phyloP scores from a whole-genome alignment of 2,113 vertebrate genomes.

The Perognathus longimembris region DNA sequence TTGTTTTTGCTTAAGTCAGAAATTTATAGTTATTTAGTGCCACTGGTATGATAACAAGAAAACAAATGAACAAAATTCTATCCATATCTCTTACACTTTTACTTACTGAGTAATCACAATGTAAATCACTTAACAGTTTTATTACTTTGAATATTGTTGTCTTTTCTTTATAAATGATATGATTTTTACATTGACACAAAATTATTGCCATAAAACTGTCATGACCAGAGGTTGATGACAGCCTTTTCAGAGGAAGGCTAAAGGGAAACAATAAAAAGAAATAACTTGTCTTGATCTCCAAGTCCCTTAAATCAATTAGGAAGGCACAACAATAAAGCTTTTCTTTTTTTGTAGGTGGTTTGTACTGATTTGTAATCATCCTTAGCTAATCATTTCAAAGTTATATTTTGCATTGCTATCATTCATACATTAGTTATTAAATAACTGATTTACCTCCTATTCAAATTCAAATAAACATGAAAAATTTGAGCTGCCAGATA shows the following conservation, averaged over 20 bases:
- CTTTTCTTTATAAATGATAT: conserved; percentile 24
- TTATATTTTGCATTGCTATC: conserved; percentile 44
- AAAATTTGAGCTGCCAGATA: conserved; percentile 50
- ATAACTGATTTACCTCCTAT: conserved; percentile 46
- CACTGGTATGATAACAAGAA: conserved; percentile 4
- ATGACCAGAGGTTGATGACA: conserved; percentile 31
- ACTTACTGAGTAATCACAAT: not conserved
- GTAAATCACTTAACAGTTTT: conserved; percentile 20
- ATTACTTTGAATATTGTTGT: not conserved
- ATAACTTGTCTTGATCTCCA: conserved; percentile 22
- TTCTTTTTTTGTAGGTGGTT: conserved; percentile 18
- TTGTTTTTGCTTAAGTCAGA: conserved; percentile 19
- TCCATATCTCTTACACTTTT: conserved; percentile 10
- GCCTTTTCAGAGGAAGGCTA: not conserved
- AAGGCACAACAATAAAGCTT: conserved; percentile 49
- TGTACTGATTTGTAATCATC: conserved; percentile 48
- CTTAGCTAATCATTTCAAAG: conserved; percentile 46
- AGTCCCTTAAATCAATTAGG: conserved; percentile 55
- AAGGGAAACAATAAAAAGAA: conserved; percentile 52
- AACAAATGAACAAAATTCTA: not conserved
- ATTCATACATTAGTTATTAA: conserved; percentile 54
- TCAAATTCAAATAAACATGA: conserved; percentile 54
- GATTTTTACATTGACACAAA: not conserved
- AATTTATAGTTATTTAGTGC: conserved; percentile 38
- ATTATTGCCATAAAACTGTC: conserved; percentile 36